A percentile compares a stretch with the other conserved stretches of the same genome.
phyloP scores from a whole-genome alignment of 2,888 invertebrate species.

The Cinara cedri region DNA sequence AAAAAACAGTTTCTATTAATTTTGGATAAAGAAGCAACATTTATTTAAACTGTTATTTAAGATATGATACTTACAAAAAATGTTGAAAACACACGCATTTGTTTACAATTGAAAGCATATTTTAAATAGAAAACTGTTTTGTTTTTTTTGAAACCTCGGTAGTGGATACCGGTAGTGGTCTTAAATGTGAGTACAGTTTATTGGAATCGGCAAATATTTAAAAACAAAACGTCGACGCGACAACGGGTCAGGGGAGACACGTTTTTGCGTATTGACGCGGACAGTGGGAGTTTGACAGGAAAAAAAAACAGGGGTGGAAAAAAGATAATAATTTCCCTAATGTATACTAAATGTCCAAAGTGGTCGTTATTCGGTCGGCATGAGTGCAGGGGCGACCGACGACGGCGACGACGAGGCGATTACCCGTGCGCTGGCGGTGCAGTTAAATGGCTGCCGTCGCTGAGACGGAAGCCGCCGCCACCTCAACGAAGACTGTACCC shows the following conservation, averaged over 20 bases:
- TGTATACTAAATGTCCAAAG: background rate
- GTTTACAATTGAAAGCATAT: no score
- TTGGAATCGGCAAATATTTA: no score
- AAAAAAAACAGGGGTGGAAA: background rate
- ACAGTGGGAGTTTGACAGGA: background rate
- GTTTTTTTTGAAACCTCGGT: no score
- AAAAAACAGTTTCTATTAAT: no score
- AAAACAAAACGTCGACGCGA: background rate
- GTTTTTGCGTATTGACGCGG: background rate
- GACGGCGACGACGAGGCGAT: background rate
- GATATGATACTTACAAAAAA: no score
- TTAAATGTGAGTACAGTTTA: no score
- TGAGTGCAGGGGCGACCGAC: background rate
- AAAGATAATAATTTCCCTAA: conserved; percentile 11
- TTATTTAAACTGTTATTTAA: no score
- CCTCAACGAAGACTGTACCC: background rate
- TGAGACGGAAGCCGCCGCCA: background rate
- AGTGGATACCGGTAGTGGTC: no score
- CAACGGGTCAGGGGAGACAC: no score
- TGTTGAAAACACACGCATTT: no score
- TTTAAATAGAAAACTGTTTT: no score
- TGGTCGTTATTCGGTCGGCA: background rate
- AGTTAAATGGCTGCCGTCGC: background rate
- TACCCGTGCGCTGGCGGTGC: background rate
- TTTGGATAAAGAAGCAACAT: no score